Percentiles rank a stretch among this genome's conserved stretches.
Conservation (phyloP, 2,888 invertebrate species). For the Vandiemenella viatica region DNA sequence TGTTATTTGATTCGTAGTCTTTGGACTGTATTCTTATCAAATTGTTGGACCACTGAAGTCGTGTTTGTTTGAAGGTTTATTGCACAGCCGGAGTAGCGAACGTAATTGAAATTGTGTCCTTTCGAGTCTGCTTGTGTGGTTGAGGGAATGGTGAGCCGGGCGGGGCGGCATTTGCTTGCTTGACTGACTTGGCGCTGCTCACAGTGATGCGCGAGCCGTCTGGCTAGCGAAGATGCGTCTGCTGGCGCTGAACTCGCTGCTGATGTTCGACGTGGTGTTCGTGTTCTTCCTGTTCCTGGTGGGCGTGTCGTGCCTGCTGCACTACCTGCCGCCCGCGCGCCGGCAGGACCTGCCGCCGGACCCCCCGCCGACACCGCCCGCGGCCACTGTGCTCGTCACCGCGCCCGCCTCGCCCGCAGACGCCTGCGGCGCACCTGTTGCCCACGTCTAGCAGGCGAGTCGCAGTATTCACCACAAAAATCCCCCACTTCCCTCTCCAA, state of each 20-base stretch:
- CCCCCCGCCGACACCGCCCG: slow-evolving; percentile 19
- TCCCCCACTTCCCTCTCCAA: no score
- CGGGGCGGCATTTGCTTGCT: no score
- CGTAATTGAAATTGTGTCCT: no score
- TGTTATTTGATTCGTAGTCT: no score
- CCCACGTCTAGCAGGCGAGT: slow-evolving; percentile 14
- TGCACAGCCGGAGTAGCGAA: no score
- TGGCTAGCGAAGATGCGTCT: slow-evolving; percentile 49
- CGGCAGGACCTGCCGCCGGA: slow-evolving; percentile 34
- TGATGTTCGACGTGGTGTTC: slow-evolving; percentile 80
- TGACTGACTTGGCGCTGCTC: no score
- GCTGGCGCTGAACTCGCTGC: slow-evolving; percentile 70
- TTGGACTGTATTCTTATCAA: no score
- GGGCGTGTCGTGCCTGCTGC: slow-evolving; percentile 67
- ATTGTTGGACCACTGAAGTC: no score
- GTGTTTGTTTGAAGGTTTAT: no score
- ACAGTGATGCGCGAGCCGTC: no score
- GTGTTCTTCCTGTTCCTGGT: slow-evolving; percentile 73
- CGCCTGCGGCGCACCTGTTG: slow-evolving; percentile 9
- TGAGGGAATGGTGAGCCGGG: no score
- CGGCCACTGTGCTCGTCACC: slow-evolving; percentile 8
- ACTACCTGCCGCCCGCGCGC: slow-evolving; percentile 50
- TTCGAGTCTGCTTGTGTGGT: no score
- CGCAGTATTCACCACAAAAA: neutral
- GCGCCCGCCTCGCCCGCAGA: neutral